phyloP scores from a whole-genome alignment of 2,113 vertebrate genomes.

The Myotis davidii region DNA sequence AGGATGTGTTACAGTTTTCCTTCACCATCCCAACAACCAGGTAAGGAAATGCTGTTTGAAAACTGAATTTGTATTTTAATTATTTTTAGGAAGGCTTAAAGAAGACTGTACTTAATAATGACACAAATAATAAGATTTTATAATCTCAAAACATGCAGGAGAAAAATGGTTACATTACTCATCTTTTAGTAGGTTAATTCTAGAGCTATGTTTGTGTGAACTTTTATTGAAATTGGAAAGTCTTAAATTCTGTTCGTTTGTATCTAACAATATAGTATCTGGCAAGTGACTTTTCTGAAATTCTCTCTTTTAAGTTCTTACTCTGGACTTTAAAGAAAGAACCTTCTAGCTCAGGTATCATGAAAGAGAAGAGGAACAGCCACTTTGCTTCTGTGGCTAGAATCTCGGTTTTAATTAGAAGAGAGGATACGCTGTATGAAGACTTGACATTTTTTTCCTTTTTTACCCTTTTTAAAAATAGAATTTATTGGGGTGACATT shows the following conservation, averaged over 20 bases:
- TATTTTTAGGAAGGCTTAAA: not conserved
- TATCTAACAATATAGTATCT: not conserved
- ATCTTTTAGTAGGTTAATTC: not conserved
- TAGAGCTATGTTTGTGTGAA: not conserved
- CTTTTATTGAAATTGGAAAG: not conserved
- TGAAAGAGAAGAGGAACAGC: not conserved
- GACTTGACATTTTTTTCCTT: not conserved
- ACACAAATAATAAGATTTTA: not conserved
- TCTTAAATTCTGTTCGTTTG: conserved; percentile 43
- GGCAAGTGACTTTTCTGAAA: not conserved
- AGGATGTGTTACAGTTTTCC: conserved; percentile 92
- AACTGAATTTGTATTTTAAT: conserved; percentile 34
- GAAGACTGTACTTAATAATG: not conserved
- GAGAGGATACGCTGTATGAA: not conserved
- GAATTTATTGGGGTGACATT: not conserved
- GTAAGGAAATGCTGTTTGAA: conserved; percentile 79
- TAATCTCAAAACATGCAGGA: not conserved
- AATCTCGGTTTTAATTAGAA: conserved; percentile 10
- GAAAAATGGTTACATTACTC: not conserved
- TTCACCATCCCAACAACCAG: conserved; percentile 92
- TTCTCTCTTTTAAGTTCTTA: not conserved
- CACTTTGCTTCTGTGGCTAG: not conserved
- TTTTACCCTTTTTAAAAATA: not conserved
- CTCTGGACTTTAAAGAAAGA: not conserved
- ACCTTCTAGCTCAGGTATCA: not conserved